A percentile compares a stretch with the other conserved stretches of the same genome.
phyloP scores from a whole-genome alignment of 2,888 invertebrate genomes.

The Dynastes hyllus region DNA sequence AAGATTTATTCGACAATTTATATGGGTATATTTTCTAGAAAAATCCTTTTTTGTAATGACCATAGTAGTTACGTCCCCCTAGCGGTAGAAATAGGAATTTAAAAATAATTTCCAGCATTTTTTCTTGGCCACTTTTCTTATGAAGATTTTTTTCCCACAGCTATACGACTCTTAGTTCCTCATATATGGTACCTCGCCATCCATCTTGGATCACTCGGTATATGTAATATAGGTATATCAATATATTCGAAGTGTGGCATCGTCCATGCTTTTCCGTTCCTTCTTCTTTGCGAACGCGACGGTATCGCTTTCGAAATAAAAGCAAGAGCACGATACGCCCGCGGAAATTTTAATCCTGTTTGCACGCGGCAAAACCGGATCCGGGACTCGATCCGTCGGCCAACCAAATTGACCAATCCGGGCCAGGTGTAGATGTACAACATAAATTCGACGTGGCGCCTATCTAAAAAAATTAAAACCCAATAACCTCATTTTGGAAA shows the following conservation, averaged over 20 bases:
- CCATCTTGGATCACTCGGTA: not conserved
- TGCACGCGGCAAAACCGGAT: constrained; percentile 36
- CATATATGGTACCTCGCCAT: no score
- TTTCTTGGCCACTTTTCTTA: no score
- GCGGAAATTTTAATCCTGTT: constrained; percentile 29
- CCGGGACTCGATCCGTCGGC: constrained; percentile 10
- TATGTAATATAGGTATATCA: constrained; percentile 54
- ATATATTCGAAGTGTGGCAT: not conserved
- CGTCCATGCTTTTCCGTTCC: not conserved
- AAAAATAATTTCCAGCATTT: no score
- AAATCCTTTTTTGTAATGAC: no score
- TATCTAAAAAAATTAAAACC: constrained; percentile 27
- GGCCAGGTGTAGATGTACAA: constrained; percentile 26
- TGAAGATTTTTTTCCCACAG: no score
- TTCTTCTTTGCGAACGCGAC: not conserved
- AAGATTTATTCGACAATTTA: no score
- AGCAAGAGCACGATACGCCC: constrained; percentile 14
- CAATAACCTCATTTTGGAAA: constrained; percentile 33
- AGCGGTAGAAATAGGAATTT: no score
- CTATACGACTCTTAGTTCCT: no score
- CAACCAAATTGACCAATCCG: constrained; percentile 12
- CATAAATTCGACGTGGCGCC: constrained; percentile 26
- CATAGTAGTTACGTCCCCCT: no score
- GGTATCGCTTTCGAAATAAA: constrained; percentile 36
- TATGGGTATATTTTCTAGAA: no score